A percentile compares a stretch with the other conserved stretches of the same genome.
These are phyloP conservation scores for Lycocerus yunnanus DNA, from an alignment of 2,888 invertebrate species.

Conservation along the genomic window DNA sequence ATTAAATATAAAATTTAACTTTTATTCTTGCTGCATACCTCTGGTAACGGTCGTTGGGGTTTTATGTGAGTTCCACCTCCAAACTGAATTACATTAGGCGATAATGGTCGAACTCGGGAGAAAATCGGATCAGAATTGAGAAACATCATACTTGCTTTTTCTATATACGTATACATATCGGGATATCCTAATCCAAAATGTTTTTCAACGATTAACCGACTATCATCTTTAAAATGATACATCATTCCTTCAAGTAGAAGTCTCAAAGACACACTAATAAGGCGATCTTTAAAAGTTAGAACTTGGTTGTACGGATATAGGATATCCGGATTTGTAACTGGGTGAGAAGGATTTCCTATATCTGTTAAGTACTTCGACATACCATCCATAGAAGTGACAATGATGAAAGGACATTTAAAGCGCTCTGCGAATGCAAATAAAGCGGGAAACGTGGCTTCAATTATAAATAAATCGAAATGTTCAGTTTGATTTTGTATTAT, in stretches of 20 bases:
- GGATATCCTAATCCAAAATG: constrained; percentile 46
- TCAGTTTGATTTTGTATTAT: background rate
- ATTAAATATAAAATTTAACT: too few relatives aligned
- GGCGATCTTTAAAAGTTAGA: background rate
- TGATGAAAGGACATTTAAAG: background rate
- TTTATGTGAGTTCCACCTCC: constrained; percentile 43
- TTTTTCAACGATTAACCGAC: constrained; percentile 21
- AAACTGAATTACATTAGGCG: constrained; percentile 46
- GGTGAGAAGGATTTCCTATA: background rate
- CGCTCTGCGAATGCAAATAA: background rate
- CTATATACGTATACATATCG: constrained; percentile 35
- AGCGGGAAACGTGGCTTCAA: background rate
- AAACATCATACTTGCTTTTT: constrained; percentile 47
- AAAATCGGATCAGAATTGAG: constrained; percentile 47
- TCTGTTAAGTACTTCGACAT: too few relatives aligned
- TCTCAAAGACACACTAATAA: background rate
- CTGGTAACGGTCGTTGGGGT: constrained; percentile 36
- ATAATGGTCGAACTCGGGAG: constrained; percentile 41
- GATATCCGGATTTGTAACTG: background rate
- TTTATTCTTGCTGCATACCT: constrained; percentile 32
- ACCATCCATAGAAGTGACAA: background rate
- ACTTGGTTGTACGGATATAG: background rate
- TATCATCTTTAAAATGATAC: too few relatives aligned
- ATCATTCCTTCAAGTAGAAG: background rate
- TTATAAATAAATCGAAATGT: background rate